Base-by-base conservation (phyloP, 2,797 vertebrate species). In the Gallirallus australis region DNA sequence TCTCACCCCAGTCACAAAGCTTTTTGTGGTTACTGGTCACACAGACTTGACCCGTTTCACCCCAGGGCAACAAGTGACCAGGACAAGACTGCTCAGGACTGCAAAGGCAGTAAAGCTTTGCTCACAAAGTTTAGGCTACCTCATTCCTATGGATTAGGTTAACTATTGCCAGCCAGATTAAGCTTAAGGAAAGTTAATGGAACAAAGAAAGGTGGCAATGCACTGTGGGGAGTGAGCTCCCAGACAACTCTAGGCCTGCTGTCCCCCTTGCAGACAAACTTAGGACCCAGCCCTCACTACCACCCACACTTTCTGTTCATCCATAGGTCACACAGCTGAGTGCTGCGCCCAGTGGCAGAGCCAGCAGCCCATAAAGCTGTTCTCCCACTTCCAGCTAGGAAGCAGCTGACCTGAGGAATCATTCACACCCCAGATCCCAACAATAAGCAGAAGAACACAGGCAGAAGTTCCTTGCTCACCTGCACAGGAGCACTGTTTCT, bases 401-500 rank as follows among this genome's bases (percentile, higher is more conserved):
- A 31, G 56, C 52, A 81, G 73, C 31, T 80, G 31, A 54, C 20
- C 10, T 63, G 30, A 65, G 48, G 17, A 53, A 45, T 50, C 48
- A 25, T 37, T 72, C 42, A 72, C 11, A 48, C 14, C 47, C 6
- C 30, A 82, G 82, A 94, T 48, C 39, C 57, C 63, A 89, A 10
- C 8, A 63, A 72, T 50, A 82, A 76, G 61, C 61, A 85, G 37
- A 19, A 63, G 7, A 31, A 87, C n/a, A 53, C 35, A 60, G 66
- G 60, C 48, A 78, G 68, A 2, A 0, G 20, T 27, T 92, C 33
- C 61, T 80, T 63, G 39, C 89, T 97, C 83, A 99, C 99, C 98
- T 98, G 98, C 31, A 98, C 98, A 31, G 99, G 99, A 71, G 99
- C 99, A 18, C 83, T 99, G 98, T 99, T 99, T 91, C 98, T 99